phyloP scores from a whole-genome alignment of 1,140 invertebrate genomes.

The Phymastichus coffea region DNA sequence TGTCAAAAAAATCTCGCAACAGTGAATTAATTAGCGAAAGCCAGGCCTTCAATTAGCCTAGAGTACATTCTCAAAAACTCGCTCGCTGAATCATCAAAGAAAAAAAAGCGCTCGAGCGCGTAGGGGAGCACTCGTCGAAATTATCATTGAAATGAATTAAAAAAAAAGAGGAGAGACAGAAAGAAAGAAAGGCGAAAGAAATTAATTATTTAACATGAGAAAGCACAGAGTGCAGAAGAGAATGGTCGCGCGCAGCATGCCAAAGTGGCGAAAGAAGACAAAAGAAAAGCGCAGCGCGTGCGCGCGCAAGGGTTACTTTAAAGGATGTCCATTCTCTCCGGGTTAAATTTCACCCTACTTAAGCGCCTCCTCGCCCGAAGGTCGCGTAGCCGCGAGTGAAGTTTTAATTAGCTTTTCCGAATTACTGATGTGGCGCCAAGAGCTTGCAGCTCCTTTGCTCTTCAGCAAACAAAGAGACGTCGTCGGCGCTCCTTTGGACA shows the following conservation, averaged over 20 bases:
- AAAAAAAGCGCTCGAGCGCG: no score
- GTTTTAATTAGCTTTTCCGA: conserved; percentile 49
- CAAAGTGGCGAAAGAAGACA: conserved; percentile 5
- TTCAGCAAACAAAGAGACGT: conserved; percentile 33
- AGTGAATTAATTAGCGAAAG: background rate
- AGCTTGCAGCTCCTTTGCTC: conserved; percentile 37
- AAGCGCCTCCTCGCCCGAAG: conserved; percentile 4
- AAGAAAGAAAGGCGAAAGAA: conserved; percentile 13
- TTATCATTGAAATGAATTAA: conserved; percentile 22
- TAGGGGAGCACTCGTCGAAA: background rate
- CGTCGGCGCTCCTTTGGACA: conserved; percentile 30
- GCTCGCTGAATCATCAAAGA: conserved; percentile 17
- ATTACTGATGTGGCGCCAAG: conserved; percentile 47
- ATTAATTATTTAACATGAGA: conserved; percentile 28
- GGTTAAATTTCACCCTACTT: conserved; percentile 30
- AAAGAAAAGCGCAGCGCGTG: background rate
- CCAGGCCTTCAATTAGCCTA: background rate
- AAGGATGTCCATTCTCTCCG: no score
- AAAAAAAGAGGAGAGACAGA: background rate
- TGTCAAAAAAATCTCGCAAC: background rate
- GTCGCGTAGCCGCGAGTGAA: conserved; percentile 38
- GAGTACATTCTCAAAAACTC: conserved; percentile 1
- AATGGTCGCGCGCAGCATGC: background rate
- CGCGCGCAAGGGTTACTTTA: no score
- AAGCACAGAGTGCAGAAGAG: conserved; percentile 10